Evolutionary conservation across 2,888 invertebrate genomes (phyloP), one percentile per base, ranked within the genome.

Genomic region (Torymus texanus): DNA sequence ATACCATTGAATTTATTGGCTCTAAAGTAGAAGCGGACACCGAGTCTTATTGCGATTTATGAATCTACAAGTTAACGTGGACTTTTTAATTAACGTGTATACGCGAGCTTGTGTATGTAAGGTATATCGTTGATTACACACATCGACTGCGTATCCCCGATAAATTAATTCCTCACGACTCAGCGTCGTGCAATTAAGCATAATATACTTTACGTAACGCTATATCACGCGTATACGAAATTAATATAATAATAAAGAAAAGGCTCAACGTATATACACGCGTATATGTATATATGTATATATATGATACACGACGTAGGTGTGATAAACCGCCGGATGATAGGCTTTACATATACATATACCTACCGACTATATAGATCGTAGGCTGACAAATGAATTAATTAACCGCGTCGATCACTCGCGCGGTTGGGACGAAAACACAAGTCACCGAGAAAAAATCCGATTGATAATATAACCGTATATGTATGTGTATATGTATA

Each of bases 71-170:
- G 58, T 58, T 58, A 58, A 63, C 41, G 29, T 50, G 41, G 14
- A 29, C 41, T 29, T 29, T 63, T 63, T 63, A 63, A 63, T 63
- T 63, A 63, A n/a, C 29, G 41, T 14, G 63, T 12, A 14, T n/a
- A 41, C 41, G 11, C n/a, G 29, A 10, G 29, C 14, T 14, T 24
- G 14, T 63, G 8, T 41, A 41, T 41, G 50, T 50, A 41, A 41
- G n/a, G 10, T 16, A 41, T 41, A 63, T 41, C 16, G 14, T 14
- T 41, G 41, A 21, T 16, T 53, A n/a, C 24, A 68, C n/a, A 24
- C 13, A 5, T 11, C 55, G 74, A 41, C 3, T 53, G 51, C 29
- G 21, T 63, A 63, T 63, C 24, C 58, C 16, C 58, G 18, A 16
- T 58, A 18, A 58, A 58, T 58, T 58, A 58, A 58, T 58, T 58